Evolutionary conservation across 2,113 vertebrate species (phyloP).

Genomic region (Gallinago paraguaiae): DNA sequence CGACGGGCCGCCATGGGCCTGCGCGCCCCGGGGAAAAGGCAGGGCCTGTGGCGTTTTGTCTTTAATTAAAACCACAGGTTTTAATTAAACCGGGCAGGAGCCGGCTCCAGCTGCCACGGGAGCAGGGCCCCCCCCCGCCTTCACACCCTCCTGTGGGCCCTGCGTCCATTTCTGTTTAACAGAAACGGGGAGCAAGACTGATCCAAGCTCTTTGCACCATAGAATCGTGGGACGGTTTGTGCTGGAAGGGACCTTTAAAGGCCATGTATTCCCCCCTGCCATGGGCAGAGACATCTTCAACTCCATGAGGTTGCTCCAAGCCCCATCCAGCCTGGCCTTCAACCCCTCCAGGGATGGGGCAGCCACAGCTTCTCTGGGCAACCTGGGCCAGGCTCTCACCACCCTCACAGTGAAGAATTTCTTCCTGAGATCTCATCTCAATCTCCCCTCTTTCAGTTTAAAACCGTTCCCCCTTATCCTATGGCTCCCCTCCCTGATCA

Average conservation of each 20-base stretch:
- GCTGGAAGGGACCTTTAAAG: background rate
- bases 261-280: background rate
- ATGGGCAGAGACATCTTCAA: background rate
- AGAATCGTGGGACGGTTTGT: background rate
- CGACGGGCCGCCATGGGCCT: background rate
- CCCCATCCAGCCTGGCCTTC: background rate
- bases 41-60: background rate
- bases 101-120: fast-evolving
- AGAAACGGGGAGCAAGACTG: fast-evolving
- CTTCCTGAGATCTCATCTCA: background rate
- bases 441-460: background rate
- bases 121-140: fast-evolving
- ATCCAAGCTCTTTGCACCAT: fast-evolving
- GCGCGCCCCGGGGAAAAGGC: fast-evolving
- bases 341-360: background rate
- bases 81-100: background rate
- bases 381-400: background rate
- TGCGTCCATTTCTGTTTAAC: too few species aligned
- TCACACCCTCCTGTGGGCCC: fast-evolving
- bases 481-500: background rate
- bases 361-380: background rate
- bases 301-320: background rate
- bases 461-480: background rate
- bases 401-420: background rate
- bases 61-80: fast-evolving